Percentiles rank a stretch among this genome's conserved stretches.
These are phyloP conservation scores for Timema cristinae DNA, from an alignment of 2,888 invertebrate genomes.

Conservation along the genomic window DNA sequence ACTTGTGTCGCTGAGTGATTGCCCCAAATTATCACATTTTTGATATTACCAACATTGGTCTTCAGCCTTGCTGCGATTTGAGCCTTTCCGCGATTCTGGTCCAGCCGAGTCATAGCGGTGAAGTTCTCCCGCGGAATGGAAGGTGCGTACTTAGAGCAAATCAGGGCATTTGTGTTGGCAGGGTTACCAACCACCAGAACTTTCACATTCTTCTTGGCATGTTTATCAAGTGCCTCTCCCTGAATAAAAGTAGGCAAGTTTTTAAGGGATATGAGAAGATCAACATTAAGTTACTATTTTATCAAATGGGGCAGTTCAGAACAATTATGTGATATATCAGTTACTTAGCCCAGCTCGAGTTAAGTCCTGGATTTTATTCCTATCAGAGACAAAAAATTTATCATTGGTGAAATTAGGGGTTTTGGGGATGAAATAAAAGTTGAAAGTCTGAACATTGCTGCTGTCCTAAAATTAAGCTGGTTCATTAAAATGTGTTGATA, in stretches of 20 bases:
- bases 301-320: no score
- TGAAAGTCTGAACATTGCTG: no score
- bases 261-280: no score
- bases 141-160: conserved; percentile 93
- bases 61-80: conserved; percentile 74
- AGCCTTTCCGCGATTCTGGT: conserved; percentile 95
- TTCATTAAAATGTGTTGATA: no score
- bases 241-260: conserved; percentile 32
- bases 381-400: no score
- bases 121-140: conserved; percentile 95
- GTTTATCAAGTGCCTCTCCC: conserved; percentile 87
- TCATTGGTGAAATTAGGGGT: no score
- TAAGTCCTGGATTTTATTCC: no score
- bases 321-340: no score
- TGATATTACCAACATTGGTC: conserved; percentile 66
- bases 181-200: conserved; percentile 98
- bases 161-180: conserved; percentile 96
- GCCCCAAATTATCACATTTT: conserved; percentile 97
- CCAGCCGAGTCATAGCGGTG: conserved; percentile 95
- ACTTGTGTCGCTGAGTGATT: conserved; percentile 99
- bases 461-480: no score
- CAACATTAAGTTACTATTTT: no score
- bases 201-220: conserved; percentile 89
- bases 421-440: no score
- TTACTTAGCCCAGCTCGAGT: no score